Percentiles rank a stretch among this genome's conserved stretches.
These are phyloP conservation scores for Recurvirostra avosetta DNA, from an alignment of 2,113 vertebrate species.

Conservation along the genomic window DNA sequence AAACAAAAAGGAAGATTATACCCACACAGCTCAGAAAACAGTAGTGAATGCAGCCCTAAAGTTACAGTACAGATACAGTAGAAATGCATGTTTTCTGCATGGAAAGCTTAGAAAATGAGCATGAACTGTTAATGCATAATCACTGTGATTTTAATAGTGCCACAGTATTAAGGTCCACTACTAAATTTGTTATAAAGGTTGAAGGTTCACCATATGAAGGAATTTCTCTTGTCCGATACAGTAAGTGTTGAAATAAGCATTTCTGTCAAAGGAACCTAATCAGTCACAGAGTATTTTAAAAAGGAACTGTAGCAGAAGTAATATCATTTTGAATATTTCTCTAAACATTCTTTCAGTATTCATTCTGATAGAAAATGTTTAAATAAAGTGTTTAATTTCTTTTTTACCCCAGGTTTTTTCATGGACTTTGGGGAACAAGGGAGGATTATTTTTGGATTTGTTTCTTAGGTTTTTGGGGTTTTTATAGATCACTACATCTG, in stretches of 20 bases:
- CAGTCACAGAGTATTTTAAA: neutral
- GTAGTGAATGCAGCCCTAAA: neutral
- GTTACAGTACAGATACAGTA: neutral
- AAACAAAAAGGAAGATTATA: constrained; percentile 58
- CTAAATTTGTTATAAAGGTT: neutral
- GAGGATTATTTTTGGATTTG: neutral
- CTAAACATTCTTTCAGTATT: neutral
- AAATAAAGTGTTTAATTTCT: neutral
- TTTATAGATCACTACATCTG: neutral
- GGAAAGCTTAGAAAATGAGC: constrained; percentile 30
- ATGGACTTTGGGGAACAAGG: neutral
- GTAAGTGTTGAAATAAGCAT: neutral
- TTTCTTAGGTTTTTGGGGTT: neutral
- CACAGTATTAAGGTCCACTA: neutral
- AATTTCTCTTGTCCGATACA: neutral
- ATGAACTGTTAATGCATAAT: neutral
- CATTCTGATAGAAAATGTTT: neutral
- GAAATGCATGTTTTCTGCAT: neutral
- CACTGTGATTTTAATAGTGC: neutral
- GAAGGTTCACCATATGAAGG: neutral
- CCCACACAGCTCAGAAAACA: neutral
- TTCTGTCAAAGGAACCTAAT: constrained; percentile 8
- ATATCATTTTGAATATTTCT: constrained; percentile 18
- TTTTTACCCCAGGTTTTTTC: neutral
- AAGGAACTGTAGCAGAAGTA: neutral